Base-by-base conservation (phyloP, 2,888 invertebrate species). In the Anoplius nigerrimus region DNA sequence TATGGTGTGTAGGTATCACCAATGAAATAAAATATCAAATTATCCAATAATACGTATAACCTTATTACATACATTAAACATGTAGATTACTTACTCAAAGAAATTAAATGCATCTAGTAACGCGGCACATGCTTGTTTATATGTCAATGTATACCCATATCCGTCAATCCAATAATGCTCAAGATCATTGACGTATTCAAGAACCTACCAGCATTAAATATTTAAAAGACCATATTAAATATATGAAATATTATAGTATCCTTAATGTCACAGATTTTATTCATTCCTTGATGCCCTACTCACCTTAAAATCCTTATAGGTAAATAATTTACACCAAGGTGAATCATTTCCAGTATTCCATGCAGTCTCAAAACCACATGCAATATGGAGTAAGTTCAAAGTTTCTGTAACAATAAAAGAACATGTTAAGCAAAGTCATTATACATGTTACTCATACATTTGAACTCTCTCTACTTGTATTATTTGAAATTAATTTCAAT, bases 131-230 rank as follows among this genome's bases (percentile, higher is more conserved):
- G 96, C 95, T 88, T 94, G 94, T 74, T 92, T 90, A 83, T 93
- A 92, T 1, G 94, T 94, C 62, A 97, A 86, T 71, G 93, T 90
- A 82, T 92, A 91, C 13, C 95, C 96, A 82, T 96, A 96, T 5
- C 96, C 96, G 87, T 96, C 95, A 71, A 92, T 89, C 94, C 95
- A 96, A 87, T 94, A 97, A 83, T 94, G 93, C 86, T 94, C 93
- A 61, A 97, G 86, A 86, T 97, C 96, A 82, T 93, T 92, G 34
- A 91, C 91, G 85, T 94, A 97, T 88, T 96, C 95, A 65, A 96
- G 79, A 18, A 91, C 89, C 94, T 94, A 82, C 58, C 90, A 89
- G 16, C 20, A 67, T 18, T 21, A 64, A 34, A 51, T 34, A 66
- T 70, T 63, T 34, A 57, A 4, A 16, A 48, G 16, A 16, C 1